phyloP scores from a whole-genome alignment of 1,140 invertebrate species.

The Sminthurinus signatus region DNA sequence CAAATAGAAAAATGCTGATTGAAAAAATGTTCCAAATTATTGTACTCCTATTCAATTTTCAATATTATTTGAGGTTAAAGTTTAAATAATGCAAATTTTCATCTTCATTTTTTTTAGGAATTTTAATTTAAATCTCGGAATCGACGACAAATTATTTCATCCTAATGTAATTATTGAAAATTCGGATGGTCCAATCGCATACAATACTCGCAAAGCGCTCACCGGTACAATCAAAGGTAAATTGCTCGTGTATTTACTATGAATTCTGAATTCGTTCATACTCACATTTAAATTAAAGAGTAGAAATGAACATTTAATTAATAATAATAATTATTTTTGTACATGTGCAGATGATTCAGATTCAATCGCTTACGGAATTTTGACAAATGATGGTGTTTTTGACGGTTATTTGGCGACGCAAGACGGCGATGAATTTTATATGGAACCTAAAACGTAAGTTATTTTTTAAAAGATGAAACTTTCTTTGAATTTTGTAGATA shows the following conservation, averaged over 20 bases:
- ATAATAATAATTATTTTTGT: conserved; percentile 9
- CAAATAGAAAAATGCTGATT: background rate
- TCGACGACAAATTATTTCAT: conserved; percentile 33
- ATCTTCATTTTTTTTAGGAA: conserved; percentile 3
- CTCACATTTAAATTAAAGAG: conserved; percentile 7
- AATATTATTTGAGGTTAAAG: background rate
- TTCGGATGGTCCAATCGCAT: conserved; percentile 29
- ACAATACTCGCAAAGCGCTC: conserved; percentile 23
- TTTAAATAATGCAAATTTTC: background rate
- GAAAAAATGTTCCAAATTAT: background rate
- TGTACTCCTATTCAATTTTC: background rate
- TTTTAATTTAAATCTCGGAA: conserved; percentile 26
- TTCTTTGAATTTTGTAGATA: too few species aligned
- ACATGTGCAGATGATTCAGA: conserved; percentile 63
- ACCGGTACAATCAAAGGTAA: conserved; percentile 34
- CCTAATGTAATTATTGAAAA: conserved; percentile 36
- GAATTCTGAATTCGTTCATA: conserved; percentile 1
- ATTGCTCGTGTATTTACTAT: too few species aligned
- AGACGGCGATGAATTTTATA: conserved; percentile 67
- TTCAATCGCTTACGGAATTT: conserved; percentile 74
- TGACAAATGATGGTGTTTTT: conserved; percentile 78
- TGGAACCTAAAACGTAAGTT: conserved; percentile 77
- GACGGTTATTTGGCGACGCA: conserved; percentile 76
- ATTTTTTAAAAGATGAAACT: too few species aligned
- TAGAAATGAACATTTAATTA: background rate